phyloP scores from a whole-genome alignment of 2,113 vertebrate species.

The Collichthys lucidus region DNA sequence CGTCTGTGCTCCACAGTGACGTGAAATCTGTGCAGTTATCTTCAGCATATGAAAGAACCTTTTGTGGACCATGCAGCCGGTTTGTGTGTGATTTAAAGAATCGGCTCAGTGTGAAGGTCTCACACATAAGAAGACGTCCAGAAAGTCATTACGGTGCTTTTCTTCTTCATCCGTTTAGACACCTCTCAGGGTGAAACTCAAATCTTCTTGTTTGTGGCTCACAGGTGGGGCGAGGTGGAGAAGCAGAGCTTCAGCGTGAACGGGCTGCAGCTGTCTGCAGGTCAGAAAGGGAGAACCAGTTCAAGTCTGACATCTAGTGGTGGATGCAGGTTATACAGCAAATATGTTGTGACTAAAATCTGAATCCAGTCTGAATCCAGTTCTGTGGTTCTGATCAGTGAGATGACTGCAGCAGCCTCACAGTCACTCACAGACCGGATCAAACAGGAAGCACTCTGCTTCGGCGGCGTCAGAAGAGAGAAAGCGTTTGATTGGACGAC shows the following conservation, averaged over 20 bases:
- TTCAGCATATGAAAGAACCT: neutral
- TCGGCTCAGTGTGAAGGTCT: neutral
- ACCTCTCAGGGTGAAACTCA: neutral
- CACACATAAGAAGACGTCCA: neutral
- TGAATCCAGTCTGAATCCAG: no score
- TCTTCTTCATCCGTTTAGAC: conserved; percentile 5
- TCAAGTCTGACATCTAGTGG: conserved; percentile 2
- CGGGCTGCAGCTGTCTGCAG: conserved; percentile 61
- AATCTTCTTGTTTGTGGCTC: conserved; percentile 22
- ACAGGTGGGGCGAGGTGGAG: conserved; percentile 70
- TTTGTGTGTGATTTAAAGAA: neutral
- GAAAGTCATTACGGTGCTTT: neutral
- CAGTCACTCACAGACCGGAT: no score
- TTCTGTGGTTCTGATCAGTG: no score
- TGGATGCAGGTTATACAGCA: neutral
- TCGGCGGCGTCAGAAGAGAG: no score
- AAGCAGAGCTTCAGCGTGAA: conserved; percentile 73
- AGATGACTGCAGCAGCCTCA: no score
- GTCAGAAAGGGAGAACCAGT: neutral
- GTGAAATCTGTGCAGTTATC: neutral
- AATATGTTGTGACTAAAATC: no score
- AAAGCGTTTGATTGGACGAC: no score
- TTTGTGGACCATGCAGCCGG: neutral
- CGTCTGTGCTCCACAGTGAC: neutral
- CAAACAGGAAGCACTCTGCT: no score